phyloP scores from a whole-genome alignment of 1,140 invertebrate genomes.

The Trissolcus basalis region DNA sequence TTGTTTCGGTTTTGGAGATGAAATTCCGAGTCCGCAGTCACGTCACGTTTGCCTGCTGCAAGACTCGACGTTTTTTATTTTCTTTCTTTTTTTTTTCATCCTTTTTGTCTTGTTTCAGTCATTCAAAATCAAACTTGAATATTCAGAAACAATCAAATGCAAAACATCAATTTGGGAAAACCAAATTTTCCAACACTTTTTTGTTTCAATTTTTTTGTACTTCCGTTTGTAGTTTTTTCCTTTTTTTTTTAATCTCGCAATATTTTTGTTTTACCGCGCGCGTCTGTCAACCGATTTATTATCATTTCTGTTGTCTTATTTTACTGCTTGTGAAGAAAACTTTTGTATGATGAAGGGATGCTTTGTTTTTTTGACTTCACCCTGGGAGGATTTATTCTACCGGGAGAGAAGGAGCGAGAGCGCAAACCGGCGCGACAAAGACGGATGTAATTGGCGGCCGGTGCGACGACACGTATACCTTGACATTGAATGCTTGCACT shows the following conservation, averaged over 20 bases:
- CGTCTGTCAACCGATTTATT: no score
- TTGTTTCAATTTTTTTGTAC: no score
- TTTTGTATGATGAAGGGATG: constrained; percentile 44
- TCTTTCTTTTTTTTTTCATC: constrained; percentile 25
- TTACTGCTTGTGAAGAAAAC: constrained; percentile 28
- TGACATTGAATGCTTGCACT: constrained; percentile 51
- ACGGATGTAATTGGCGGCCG: constrained; percentile 52
- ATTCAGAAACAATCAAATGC: no score
- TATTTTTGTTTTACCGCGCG: no score
- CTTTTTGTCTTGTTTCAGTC: no score
- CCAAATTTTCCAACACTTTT: no score
- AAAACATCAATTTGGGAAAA: no score
- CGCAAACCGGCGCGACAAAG: constrained; percentile 10
- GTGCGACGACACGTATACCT: constrained; percentile 48
- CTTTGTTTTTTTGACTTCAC: constrained; percentile 50
- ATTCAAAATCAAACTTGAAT: no score
- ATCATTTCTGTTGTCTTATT: constrained; percentile 24
- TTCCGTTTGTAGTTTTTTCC: no score
- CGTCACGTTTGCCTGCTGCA: constrained; percentile 43
- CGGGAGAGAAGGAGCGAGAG: constrained; percentile 20
- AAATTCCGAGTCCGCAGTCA: constrained; percentile 29
- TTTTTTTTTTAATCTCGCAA: no score
- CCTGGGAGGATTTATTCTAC: constrained; percentile 49
- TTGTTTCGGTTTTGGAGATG: no score
- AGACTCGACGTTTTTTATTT: constrained; percentile 22